These are phyloP conservation scores for Sphyrna mokarran DNA, from an alignment of 2,113 vertebrate genomes.

Conservation along the genomic window DNA sequence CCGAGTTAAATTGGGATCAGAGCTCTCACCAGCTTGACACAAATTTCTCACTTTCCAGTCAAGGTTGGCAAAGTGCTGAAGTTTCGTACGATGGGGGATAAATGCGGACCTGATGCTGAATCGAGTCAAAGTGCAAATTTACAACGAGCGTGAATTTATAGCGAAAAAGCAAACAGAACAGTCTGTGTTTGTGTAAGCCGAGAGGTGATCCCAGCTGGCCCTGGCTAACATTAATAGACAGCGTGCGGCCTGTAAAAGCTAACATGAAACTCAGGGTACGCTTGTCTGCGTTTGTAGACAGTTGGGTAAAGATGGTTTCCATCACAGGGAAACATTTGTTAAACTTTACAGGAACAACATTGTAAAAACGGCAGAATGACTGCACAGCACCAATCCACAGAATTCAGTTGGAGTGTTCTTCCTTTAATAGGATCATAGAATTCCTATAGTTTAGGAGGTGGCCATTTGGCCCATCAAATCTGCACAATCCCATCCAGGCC, in stretches of 20 bases:
- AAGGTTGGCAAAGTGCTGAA: neutral
- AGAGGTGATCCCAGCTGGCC: neutral
- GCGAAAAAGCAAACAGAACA: neutral
- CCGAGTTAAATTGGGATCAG: neutral
- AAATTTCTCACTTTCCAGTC: neutral
- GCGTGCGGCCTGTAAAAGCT: neutral
- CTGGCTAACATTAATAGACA: neutral
- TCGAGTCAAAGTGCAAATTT: neutral
- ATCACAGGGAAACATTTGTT: neutral
- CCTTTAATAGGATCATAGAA: slow-evolving; percentile 13
- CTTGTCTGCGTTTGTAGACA: neutral
- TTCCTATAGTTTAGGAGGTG: no score
- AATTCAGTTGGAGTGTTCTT: neutral
- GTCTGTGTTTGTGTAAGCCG: neutral
- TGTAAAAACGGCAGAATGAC: neutral
- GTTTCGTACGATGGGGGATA: neutral
- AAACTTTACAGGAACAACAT: neutral
- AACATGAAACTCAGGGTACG: neutral
- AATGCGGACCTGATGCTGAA: neutral
- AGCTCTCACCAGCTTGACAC: neutral
- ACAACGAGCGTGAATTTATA: neutral
- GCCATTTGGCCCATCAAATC: no score
- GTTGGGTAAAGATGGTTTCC: neutral
- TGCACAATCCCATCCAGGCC: no score
- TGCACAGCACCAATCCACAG: neutral